Conservation (phyloP, 53 echinoderm and acorn worm species). For the Holothuria leucospilota region DNA sequence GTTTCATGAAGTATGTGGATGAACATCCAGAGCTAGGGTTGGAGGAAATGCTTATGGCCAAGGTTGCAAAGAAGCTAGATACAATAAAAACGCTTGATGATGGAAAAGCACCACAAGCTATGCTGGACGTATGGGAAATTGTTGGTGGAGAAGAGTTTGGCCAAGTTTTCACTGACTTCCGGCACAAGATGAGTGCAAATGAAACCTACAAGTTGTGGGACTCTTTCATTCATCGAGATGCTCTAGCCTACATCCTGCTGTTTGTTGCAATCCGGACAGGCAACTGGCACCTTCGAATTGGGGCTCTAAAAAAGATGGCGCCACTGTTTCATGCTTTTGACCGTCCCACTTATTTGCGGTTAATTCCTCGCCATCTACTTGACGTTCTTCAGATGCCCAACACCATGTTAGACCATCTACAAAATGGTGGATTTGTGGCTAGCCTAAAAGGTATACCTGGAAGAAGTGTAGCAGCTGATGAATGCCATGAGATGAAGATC, state of each 20-base stretch:
- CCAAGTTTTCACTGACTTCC: background rate
- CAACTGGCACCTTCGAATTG: conserved; percentile 37
- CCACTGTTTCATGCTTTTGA: conserved; percentile 41
- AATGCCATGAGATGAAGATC: conserved; percentile 56
- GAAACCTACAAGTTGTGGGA: conserved; percentile 23
- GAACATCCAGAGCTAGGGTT: too few relatives aligned
- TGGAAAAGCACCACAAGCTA: too few relatives aligned
- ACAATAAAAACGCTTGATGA: too few relatives aligned
- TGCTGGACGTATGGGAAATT: background rate
- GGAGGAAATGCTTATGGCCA: too few relatives aligned
- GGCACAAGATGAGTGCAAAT: background rate
- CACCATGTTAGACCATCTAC: conserved; percentile 22
- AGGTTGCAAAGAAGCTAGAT: too few relatives aligned
- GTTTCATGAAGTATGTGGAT: background rate
- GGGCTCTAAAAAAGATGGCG: background rate
- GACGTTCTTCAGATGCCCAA: conserved; percentile 56
- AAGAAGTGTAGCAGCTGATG: conserved; percentile 53
- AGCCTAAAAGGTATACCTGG: conserved; percentile 37
- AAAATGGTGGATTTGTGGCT: conserved; percentile 54
- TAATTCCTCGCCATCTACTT: conserved; percentile 50
- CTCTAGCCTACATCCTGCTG: background rate
- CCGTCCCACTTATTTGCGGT: conserved; percentile 39
- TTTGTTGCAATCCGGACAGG: conserved; percentile 14
- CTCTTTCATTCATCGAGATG: conserved; percentile 35
- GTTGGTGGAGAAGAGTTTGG: background rate